Conservation (phyloP, 37 sponge, comb jelly and placozoan species). For the Cladorhizidae sp. region DNA sequence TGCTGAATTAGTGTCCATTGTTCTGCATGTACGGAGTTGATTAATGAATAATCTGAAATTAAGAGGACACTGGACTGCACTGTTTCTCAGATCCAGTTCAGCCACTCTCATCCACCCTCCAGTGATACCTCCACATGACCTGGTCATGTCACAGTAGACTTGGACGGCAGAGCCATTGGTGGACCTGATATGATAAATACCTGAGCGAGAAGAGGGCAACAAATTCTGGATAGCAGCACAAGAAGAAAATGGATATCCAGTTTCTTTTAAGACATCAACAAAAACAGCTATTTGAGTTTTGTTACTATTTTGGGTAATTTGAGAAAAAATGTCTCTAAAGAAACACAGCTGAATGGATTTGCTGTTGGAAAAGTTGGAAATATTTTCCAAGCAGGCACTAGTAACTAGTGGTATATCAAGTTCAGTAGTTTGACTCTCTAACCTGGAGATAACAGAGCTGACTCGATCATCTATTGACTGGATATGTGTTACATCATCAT, state of each 20-base stretch:
- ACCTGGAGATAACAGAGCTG: no score
- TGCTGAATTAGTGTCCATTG: neutral
- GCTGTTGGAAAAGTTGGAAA: no score
- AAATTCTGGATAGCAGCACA: conserved; percentile 1
- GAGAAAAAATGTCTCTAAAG: no score
- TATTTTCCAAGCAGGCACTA: no score
- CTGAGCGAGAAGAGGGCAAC: neutral
- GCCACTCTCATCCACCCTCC: conserved; percentile 40
- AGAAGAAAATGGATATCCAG: neutral
- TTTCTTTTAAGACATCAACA: neutral
- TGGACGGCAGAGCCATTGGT: conserved; percentile 17
- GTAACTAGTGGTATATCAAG: no score
- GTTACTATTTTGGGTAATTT: no score
- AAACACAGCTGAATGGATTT: no score
- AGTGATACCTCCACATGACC: conserved; percentile 17
- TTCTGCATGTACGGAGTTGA: neutral
- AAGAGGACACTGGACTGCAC: conserved; percentile 1
- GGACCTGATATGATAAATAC: neutral
- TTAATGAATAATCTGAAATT: neutral
- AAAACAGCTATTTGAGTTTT: no score
- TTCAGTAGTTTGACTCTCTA: no score
- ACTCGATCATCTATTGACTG: no score
- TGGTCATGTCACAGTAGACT: conserved; percentile 37
- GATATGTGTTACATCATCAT: no score
- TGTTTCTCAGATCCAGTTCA: conserved; percentile 19